Base-by-base conservation (phyloP, 2,888 invertebrate species). In the Oscheius onirici region DNA sequence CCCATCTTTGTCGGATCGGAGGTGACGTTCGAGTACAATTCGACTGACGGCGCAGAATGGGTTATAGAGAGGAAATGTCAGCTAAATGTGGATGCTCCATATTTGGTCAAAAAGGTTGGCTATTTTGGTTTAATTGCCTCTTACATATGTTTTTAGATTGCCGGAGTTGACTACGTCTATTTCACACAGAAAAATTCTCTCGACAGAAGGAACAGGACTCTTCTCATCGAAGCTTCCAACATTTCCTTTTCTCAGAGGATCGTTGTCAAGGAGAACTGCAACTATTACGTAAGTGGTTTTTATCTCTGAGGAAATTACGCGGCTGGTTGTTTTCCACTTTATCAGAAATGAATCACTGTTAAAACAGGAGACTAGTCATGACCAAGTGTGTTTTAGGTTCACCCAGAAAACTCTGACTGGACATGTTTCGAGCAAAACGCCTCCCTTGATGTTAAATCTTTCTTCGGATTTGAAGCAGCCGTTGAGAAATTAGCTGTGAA, bases 401-500 rank as follows among this genome's bases (percentile, higher is more conserved):
- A 95, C 89, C 94, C 95, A 0, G 95, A 96, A 86, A 95, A 96
- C 89, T 89, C 92, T 0, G 92, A 93, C 54, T 96, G 95, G 95
- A 96, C 96, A 1, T 95, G 95, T 87, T 96, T 96, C 90, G 95
- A 96, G 89, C 95, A 95, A 89, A 92, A 92, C 69, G 95, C 95
- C 24, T 92, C 92, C 81, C 91, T 96, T 72, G 95, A 95, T 89
- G 94, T 96, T 61, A 95, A 94, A 88, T 95, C 93, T 84, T 96
- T 96, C 90, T 95, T 95, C 89, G 95, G 95, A 0, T 93, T 96
- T 86, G 96, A 96, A 90, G 92, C 92, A 88, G 93, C 94, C 0
- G 94, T 95, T 87, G 96, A 96, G 89, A 96, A 95, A 89, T 91
- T 96, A 84, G 94, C 95, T 60, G 95, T 95, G 92, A 95, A 95